phyloP scores from a whole-genome alignment of 2,113 vertebrate genomes.

The Thinocorus orbignyianus region DNA sequence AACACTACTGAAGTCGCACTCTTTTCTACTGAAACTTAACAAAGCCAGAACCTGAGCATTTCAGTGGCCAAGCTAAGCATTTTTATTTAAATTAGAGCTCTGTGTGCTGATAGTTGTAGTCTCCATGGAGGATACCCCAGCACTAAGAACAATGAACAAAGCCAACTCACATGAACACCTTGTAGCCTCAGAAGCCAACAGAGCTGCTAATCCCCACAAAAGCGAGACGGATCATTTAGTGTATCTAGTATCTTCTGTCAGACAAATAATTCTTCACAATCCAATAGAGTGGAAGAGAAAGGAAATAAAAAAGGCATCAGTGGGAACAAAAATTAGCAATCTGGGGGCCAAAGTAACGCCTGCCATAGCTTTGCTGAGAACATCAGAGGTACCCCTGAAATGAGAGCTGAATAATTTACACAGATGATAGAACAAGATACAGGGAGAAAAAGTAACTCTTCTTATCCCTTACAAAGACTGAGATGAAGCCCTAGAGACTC shows the following conservation, averaged over 20 bases:
- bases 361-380: background rate
- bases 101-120: background rate
- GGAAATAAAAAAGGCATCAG: background rate
- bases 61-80: background rate
- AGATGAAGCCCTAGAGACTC: background rate
- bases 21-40: background rate
- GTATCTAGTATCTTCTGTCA: background rate
- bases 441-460: background rate
- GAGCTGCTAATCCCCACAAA: background rate
- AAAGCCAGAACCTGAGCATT: background rate
- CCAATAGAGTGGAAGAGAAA: background rate
- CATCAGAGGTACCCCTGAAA: background rate
- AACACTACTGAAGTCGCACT: background rate
- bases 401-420: background rate
- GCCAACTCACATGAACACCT: background rate
- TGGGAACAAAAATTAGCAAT: background rate
- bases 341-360: background rate
- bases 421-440: background rate
- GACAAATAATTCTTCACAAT: background rate
- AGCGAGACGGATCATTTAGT: background rate
- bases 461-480: background rate
- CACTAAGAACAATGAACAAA: background rate
- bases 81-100: background rate
- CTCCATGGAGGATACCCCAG: background rate
- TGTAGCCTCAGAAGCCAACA: background rate